A percentile compares a stretch with the other conserved stretches of the same genome.
These are phyloP conservation scores for Mormyrus hasselquistii DNA, from an alignment of 2,797 vertebrate species.

Conservation along the genomic window DNA sequence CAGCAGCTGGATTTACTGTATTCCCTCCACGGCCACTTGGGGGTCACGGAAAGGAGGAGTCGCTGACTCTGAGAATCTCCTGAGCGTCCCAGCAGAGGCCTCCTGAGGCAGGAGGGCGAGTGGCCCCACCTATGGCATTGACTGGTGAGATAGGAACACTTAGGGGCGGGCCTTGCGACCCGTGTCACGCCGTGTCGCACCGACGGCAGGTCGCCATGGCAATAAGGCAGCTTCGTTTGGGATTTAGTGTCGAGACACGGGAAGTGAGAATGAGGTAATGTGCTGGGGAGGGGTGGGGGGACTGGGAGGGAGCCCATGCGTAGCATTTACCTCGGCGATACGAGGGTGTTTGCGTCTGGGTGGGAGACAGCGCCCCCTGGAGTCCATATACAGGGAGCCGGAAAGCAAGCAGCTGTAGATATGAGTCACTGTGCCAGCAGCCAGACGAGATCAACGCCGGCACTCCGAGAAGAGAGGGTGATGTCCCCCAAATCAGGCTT, in stretches of 20 bases:
- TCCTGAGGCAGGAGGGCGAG: neutral
- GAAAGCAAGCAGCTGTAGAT: neutral
- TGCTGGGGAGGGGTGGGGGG: neutral
- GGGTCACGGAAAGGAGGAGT: neutral
- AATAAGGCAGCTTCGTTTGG: slow-evolving; percentile 1
- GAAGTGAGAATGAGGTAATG: slow-evolving; percentile 38
- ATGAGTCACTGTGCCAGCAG: neutral
- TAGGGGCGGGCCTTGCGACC: neutral
- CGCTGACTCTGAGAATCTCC: neutral
- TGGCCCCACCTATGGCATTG: neutral
- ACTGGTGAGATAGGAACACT: neutral
- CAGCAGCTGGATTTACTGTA: neutral
- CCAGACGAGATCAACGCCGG: neutral
- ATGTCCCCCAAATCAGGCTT: neutral
- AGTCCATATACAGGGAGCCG: neutral
- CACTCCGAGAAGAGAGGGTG: neutral
- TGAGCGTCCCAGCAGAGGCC: neutral
- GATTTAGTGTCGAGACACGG: slow-evolving; percentile 35
- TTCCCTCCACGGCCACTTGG: neutral
- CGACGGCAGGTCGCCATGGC: neutral
- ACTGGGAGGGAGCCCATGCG: neutral
- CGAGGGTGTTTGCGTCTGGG: neutral
- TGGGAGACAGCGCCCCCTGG: neutral
- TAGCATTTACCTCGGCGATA: neutral
- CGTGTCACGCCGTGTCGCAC: neutral